Base-by-base conservation (phyloP, 2,113 vertebrate species). In the Forbesichthys papilliferus region DNA sequence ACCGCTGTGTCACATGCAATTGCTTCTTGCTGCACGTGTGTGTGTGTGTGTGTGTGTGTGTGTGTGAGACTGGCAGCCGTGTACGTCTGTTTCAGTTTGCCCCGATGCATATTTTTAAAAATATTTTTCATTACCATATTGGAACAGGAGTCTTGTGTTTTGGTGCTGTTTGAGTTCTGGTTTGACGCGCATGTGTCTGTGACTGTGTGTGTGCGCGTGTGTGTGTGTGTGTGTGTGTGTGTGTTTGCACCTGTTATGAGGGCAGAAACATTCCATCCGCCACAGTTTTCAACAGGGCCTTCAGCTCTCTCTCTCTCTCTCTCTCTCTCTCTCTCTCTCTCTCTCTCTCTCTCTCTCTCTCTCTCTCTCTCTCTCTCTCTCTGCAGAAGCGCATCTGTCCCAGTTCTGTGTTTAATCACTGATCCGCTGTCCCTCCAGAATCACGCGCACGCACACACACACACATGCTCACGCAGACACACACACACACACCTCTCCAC, bases 301-400 rank as follows among this genome's bases (percentile, higher is more conserved):
- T 42, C 36, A 42, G 36, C 36, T 69, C 27, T 27, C 27, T 27
- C 27, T 27, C 54, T 56, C 54, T 56, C 6, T 56, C 67, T 81
- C 20, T 20, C 20, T 20, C 20, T 20, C 54, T 69, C 48, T 42
- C 54, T 1, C 36, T 69, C 27, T 27, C 27, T 27, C 27, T 27
- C 54, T 56, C 54, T 56, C 6, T 56, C 67, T 81, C 66, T 51
- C 55, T 67, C 56, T 14, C 20, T 63, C 54, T 56, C 54, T 56
- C 6, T 56, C 67, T 81, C 66, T 16, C 54, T 56, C 54, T 56
- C 5, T 56, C 67, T 81, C 66, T 51, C 55, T 67, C 56, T 14
- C 20, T 63, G 71, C 75, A 77, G 64, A 81, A 68, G 77, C 66
- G 64, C 73, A 65, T 66, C 71, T 70, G 68, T 16, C 68, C 60